phyloP scores from a whole-genome alignment of 1,140 invertebrate species.

The Pygmarrhopalites habei region DNA sequence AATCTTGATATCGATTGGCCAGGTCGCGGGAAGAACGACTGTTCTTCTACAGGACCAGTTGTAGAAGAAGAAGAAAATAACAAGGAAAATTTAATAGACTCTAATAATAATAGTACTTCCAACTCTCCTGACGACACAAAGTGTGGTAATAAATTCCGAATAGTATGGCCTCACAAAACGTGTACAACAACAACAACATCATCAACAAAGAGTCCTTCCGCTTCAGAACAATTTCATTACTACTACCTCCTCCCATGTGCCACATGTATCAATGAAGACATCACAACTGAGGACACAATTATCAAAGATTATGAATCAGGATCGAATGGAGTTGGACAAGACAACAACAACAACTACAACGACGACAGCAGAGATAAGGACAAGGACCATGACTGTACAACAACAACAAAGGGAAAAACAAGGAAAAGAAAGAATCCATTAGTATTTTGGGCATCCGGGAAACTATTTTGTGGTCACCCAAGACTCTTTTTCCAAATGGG shows the following conservation, averaged over 20 bases:
- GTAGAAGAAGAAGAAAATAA: too few species aligned
- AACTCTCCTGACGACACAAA: neutral
- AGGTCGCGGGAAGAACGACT: neutral
- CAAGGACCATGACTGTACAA: too few species aligned
- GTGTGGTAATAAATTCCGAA: neutral
- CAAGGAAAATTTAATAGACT: too few species aligned
- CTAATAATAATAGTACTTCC: too few species aligned
- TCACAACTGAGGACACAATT: neutral
- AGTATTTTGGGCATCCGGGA: conserved; percentile 7
- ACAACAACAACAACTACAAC: too few species aligned
- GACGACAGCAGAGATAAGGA: neutral
- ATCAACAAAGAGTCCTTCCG: too few species aligned
- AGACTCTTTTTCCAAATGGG: conserved; percentile 8
- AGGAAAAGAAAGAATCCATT: neutral
- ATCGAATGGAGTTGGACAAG: too few species aligned
- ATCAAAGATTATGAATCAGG: too few species aligned
- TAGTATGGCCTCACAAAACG: neutral
- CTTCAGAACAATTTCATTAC: neutral
- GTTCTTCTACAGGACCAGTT: too few species aligned
- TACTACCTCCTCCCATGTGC: neutral
- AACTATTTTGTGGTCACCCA: conserved; percentile 14
- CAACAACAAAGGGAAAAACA: neutral
- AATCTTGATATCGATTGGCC: neutral
- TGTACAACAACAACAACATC: too few species aligned
- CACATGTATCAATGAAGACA: neutral